These are phyloP conservation scores for Drosophila ironensis DNA, from an alignment of 1,140 invertebrate genomes.

Conservation along the genomic window DNA sequence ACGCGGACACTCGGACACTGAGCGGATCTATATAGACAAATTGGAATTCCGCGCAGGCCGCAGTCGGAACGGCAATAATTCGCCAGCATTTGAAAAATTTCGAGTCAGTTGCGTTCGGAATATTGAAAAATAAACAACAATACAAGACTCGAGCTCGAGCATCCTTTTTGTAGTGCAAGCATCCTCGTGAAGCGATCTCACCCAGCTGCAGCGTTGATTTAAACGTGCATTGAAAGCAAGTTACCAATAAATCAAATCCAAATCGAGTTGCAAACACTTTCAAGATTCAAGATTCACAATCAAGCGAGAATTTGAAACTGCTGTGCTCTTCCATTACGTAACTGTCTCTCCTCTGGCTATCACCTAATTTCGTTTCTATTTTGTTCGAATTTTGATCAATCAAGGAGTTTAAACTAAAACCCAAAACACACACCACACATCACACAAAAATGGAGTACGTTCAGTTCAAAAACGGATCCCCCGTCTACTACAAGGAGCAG, in stretches of 20 bases:
- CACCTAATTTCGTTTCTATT: conserved; percentile 53
- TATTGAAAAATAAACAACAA: conserved; percentile 82
- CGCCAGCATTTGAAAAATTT: conserved; percentile 79
- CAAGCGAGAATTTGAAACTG: conserved; percentile 12
- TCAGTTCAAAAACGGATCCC: conserved; percentile 82
- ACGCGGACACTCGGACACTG: conserved; percentile 18
- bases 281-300: too few relatives aligned
- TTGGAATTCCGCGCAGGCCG: conserved; percentile 73
- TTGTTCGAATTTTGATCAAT: conserved; percentile 37
- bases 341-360: conserved; percentile 42
- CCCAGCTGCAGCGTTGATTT: conserved; percentile 63
- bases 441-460: conserved; percentile 80
- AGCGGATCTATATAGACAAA: conserved; percentile 42
- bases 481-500: conserved; percentile 81
- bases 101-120: conserved; percentile 82
- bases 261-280: conserved; percentile 12
- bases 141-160: conserved; percentile 57
- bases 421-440: conserved; percentile 48
- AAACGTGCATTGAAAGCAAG: conserved; percentile 75
- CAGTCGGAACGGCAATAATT: conserved; percentile 78
- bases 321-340: conserved; percentile 49
- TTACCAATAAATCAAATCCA: conserved; percentile 23
- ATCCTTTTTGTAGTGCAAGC: conserved; percentile 48
- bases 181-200: conserved; percentile 73
- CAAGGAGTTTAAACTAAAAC: conserved; percentile 76